These are phyloP conservation scores for Psophia crepitans DNA, from an alignment of 2,113 vertebrate species.

Conservation along the genomic window DNA sequence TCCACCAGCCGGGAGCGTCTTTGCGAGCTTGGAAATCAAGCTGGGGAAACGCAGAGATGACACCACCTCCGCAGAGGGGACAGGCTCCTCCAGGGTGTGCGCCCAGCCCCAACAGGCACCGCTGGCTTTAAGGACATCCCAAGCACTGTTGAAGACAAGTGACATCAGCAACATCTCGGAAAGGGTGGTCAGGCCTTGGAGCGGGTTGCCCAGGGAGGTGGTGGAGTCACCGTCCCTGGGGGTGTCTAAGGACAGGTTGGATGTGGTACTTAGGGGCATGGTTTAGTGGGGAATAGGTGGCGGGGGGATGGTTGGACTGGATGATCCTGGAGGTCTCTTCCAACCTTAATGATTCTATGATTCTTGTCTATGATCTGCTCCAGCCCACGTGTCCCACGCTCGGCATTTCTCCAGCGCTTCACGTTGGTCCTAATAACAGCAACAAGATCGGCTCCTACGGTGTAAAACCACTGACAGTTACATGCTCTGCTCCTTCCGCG, in stretches of 20 bases:
- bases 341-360: too few species aligned
- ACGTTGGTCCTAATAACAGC: neutral
- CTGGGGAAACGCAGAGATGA: neutral
- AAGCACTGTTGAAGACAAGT: neutral
- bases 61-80: neutral
- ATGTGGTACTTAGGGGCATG: too few species aligned
- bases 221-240: too few species aligned
- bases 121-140: neutral
- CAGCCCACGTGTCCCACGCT: accelerated
- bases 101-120: neutral
- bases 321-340: too few species aligned
- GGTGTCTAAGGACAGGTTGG: too few species aligned
- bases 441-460: neutral
- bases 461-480: neutral
- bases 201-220: too few species aligned
- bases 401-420: neutral
- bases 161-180: neutral
- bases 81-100: neutral
- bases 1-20: neutral
- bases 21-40: neutral
- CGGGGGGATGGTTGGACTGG: too few species aligned
- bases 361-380: neutral
- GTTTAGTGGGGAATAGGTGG: too few species aligned
- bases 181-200: too few species aligned
- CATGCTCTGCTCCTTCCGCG: neutral